Conservation (phyloP, 1,140 invertebrate genomes). For the Drosophila insularis region DNA sequence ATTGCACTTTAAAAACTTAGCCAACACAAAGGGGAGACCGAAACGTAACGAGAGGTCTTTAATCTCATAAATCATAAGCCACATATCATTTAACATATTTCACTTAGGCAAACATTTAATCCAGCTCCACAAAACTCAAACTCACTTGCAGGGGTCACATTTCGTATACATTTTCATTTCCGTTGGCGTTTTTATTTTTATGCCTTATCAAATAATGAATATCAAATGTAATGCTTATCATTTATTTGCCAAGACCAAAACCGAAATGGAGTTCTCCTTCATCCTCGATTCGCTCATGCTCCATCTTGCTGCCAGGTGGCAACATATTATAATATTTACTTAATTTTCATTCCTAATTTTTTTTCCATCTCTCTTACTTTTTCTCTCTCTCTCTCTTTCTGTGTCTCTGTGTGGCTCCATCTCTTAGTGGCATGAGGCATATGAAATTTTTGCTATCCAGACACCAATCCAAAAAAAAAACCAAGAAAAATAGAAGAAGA, state of each 20-base stretch:
- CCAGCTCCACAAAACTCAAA: conserved; percentile 16
- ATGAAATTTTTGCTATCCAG: conserved; percentile 52
- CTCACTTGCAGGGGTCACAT: conserved; percentile 45
- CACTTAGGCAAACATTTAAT: conserved; percentile 78
- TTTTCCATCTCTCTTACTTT: conserved; percentile 9
- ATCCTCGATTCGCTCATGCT: neutral
- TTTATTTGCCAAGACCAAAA: conserved; percentile 76
- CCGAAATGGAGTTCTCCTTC: conserved; percentile 34
- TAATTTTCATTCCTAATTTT: conserved; percentile 81
- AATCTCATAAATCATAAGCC: conserved; percentile 70
- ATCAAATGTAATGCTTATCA: conserved; percentile 83
- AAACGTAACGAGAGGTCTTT: conserved; percentile 39
- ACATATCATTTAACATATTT: conserved; percentile 73
- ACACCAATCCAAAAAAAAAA: conserved; percentile 12
- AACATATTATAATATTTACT: conserved; percentile 82
- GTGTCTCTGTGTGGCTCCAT: neutral
- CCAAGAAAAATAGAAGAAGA: conserved; percentile 31
- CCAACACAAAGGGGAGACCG: neutral
- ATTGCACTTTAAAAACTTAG: neutral
- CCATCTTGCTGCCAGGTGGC: conserved; percentile 30
- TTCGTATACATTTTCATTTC: conserved; percentile 68
- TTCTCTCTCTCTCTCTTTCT: neutral
- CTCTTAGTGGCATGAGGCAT: conserved; percentile 42
- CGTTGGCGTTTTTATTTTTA: conserved; percentile 80
- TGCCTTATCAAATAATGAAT: conserved; percentile 82